A percentile compares a stretch with the other conserved stretches of the same genome.
These are phyloP conservation scores for Automeris io DNA, from an alignment of 2,888 invertebrate genomes.

Conservation along the genomic window DNA sequence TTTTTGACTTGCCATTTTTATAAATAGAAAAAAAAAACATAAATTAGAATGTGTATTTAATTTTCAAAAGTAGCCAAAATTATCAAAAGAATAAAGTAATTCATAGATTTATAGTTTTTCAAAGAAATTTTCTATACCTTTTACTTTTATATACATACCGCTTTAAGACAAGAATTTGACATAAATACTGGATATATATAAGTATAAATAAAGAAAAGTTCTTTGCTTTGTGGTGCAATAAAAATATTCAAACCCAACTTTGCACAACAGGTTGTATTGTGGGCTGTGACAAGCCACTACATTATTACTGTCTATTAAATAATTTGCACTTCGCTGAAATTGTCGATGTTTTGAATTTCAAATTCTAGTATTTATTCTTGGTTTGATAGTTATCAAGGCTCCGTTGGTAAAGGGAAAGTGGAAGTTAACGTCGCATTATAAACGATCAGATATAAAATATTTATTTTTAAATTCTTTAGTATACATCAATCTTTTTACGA, in stretches of 20 bases:
- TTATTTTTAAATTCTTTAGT: background rate
- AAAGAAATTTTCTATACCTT: too few species aligned
- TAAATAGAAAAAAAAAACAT: too few species aligned
- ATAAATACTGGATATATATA: background rate
- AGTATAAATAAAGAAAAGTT: background rate
- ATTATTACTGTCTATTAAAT: conserved; percentile 17
- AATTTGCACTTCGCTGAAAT: conserved; percentile 33
- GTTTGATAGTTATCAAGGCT: conserved; percentile 44
- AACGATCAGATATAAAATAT: background rate
- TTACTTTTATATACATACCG: too few species aligned
- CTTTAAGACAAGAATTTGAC: too few species aligned
- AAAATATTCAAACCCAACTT: conserved; percentile 3
- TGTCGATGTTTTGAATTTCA: conserved; percentile 52
- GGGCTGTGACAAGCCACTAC: background rate
- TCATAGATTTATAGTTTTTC: too few species aligned
- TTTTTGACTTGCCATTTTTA: too few species aligned
- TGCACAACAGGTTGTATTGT: conserved; percentile 7
- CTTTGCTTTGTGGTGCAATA: background rate
- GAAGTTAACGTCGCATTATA: conserved; percentile 7
- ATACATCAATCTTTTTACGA: background rate
- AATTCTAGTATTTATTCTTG: conserved; percentile 49
- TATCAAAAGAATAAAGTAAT: too few species aligned
- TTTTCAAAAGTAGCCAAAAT: too few species aligned
- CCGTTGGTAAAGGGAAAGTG: conserved; percentile 27
- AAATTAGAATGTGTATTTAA: too few species aligned